Conservation (phyloP, 2,888 invertebrate genomes). For the Miltochrista miniata region DNA sequence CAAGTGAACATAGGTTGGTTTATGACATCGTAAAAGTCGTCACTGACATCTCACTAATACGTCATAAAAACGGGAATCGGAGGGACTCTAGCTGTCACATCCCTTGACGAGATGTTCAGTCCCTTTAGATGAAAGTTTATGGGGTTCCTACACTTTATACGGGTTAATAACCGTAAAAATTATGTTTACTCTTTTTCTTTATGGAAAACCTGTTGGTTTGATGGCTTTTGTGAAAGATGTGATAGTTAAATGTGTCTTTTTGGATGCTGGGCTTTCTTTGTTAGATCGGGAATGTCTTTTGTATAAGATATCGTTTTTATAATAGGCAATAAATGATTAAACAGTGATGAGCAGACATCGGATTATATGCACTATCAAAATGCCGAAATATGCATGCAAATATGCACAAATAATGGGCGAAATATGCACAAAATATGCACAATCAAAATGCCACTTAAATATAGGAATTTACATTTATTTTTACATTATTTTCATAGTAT, state of each 20-base stretch:
- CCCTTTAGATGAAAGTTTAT: constrained; percentile 46
- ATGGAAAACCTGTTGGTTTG: constrained; percentile 39
- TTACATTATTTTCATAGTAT: too few relatives aligned
- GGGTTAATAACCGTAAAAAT: constrained; percentile 56
- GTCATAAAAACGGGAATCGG: constrained; percentile 66
- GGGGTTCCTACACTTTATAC: constrained; percentile 47
- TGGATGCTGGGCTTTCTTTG: not conserved
- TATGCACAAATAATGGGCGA: too few relatives aligned
- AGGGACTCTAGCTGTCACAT: constrained; percentile 32
- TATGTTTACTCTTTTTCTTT: constrained; percentile 35
- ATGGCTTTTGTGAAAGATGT: constrained; percentile 16
- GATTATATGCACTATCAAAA: too few relatives aligned
- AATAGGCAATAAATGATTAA: too few relatives aligned
- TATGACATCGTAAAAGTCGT: constrained; percentile 68
- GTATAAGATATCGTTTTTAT: not conserved
- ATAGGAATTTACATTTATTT: too few relatives aligned
- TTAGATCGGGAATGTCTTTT: not conserved
- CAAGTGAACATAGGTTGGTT: constrained; percentile 76
- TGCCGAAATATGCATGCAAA: too few relatives aligned
- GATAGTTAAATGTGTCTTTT: constrained; percentile 29
- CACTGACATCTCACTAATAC: constrained; percentile 75
- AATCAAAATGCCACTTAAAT: too few relatives aligned
- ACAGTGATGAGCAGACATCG: too few relatives aligned
- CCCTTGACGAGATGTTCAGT: constrained; percentile 48
- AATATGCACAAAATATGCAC: too few relatives aligned